These are phyloP conservation scores for Poeciliopsis gracilis DNA, from an alignment of 2,797 vertebrate genomes.

Conservation along the genomic window DNA sequence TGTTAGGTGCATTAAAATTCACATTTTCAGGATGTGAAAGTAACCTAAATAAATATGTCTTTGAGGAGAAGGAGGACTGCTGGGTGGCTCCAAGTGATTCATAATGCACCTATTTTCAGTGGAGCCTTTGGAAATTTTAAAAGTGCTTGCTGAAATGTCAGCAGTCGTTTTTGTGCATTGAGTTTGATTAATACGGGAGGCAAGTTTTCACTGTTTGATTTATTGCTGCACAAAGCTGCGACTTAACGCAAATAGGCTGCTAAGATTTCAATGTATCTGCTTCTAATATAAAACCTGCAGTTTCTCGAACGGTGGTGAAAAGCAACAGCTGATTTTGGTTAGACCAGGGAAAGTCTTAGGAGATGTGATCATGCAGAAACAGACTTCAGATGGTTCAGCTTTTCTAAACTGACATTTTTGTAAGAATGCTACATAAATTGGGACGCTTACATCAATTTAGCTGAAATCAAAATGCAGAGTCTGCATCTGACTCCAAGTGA, in stretches of 20 bases:
- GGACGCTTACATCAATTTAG: neutral
- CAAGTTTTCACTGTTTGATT: constrained; percentile 2
- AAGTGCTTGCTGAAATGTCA: neutral
- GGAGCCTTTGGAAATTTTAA: neutral
- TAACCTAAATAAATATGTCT: neutral
- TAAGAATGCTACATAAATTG: neutral
- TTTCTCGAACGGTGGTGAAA: neutral
- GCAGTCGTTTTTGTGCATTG: neutral
- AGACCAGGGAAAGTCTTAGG: constrained; percentile 25
- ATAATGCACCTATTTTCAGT: neutral
- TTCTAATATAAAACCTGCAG: constrained; percentile 2
- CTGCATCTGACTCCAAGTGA: neutral
- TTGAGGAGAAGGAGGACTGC: neutral
- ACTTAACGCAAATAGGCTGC: neutral
- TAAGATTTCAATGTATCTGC: neutral
- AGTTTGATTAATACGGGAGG: neutral
- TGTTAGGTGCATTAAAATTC: neutral
- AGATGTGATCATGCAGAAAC: constrained; percentile 11
- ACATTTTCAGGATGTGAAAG: neutral
- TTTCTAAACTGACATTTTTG: neutral
- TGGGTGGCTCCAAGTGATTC: neutral
- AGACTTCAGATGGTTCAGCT: constrained; percentile 13
- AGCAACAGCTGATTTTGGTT: constrained; percentile 10
- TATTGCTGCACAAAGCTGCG: neutral
- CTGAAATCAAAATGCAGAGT: neutral